Evolutionary conservation across 2,797 vertebrate genomes (phyloP), one percentile per base, ranked within the genome.

Genomic region (Acestrorhynchus altus): DNA sequence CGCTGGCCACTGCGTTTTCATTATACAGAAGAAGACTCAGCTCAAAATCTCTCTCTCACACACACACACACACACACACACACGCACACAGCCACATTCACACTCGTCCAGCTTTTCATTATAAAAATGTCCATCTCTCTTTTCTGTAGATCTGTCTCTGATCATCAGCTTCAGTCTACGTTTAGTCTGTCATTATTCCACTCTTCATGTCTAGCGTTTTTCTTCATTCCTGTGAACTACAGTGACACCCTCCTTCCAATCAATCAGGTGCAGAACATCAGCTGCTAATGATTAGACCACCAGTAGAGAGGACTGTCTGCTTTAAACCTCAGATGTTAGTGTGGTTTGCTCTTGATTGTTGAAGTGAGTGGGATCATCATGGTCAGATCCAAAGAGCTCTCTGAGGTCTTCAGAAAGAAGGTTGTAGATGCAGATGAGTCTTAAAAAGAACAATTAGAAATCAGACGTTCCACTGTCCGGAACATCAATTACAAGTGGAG

Each of bases 101-200:
- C 64, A 47, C 40, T 16, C 8, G 47, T 47, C 22, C 47, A 47
- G 22, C 64, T 66, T 66, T 66, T 66, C 42, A 66, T 66, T 66
- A 44, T 46, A 16, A 66, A 66, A 22, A 65, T n/a, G 7, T 46
- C 73, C 51, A 67, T 67, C 40, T 75, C 49, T 75, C 35, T 60
- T 24, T 47, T 42, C 18, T 22, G 26, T 72, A 22, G 60, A 40
- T 46, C 40, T 44, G 63, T 65, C 31, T 40, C 57, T 59, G 40
- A 7, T 52, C 59, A 54, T 42, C 35, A 46, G 22, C 20, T 46
- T 22, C 54, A 28, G 18, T 20, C 8, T 44, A 20, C 22, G 44
- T 75, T 66, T 39, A 56, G 18, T 6, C 3, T 66, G 63, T 31
- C 35, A 39, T 44, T 15, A 57, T 51, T 42, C 18, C 4, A 9